Conservation (phyloP, 2,888 invertebrate species). For the Periphyllus acericola region DNA sequence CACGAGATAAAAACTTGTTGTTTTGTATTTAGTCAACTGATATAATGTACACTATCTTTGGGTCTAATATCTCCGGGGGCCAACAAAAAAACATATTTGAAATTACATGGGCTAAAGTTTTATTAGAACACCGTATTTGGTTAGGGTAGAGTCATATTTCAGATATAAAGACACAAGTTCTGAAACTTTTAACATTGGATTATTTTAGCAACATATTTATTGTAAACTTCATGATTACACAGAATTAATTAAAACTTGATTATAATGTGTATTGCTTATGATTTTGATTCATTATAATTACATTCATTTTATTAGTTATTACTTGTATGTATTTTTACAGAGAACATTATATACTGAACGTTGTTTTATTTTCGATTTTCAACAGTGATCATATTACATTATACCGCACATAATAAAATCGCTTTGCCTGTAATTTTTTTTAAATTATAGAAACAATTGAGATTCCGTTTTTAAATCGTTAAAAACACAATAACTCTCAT, state of each 20-base stretch:
- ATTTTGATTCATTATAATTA: not conserved
- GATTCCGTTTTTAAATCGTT: too few species aligned
- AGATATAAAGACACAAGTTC: constrained; percentile 21
- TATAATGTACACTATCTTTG: constrained; percentile 12
- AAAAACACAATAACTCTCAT: too few species aligned
- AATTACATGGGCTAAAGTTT: constrained; percentile 52
- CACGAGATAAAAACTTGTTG: constrained; percentile 14
- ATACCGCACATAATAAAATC: too few species aligned
- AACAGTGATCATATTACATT: too few species aligned
- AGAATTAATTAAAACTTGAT: constrained; percentile 7
- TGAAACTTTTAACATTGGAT: constrained; percentile 26
- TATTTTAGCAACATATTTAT: not conserved
- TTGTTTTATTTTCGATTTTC: too few species aligned
- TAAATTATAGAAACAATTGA: too few species aligned
- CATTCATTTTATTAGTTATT: too few species aligned
- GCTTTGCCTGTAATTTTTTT: too few species aligned
- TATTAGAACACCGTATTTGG: not conserved
- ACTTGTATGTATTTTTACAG: too few species aligned
- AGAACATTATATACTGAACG: too few species aligned
- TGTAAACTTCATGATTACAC: not conserved
- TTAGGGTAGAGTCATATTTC: constrained; percentile 41
- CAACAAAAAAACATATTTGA: constrained; percentile 31
- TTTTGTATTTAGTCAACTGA: not conserved
- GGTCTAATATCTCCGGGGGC: constrained; percentile 2
- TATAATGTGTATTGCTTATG: not conserved